phyloP scores from a whole-genome alignment of 2,888 invertebrate species.

The Macrosiphum euphorbiae region DNA sequence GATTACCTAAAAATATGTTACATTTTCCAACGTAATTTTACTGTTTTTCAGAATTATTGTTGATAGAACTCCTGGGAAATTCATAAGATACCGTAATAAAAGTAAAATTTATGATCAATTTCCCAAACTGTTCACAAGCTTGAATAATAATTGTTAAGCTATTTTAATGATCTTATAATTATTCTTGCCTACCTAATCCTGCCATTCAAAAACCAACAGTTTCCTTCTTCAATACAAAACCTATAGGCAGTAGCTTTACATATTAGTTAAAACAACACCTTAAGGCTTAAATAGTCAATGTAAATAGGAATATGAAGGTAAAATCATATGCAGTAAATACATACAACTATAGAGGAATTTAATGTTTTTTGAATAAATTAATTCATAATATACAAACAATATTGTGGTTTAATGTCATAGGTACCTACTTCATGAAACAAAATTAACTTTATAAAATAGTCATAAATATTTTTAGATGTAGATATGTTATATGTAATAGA shows the following conservation, averaged over 20 bases:
- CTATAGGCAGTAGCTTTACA: background rate
- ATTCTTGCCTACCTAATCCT: background rate
- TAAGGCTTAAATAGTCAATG: background rate
- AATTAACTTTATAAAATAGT: background rate
- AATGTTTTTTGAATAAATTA: background rate
- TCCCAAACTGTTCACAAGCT: background rate
- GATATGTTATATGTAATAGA: background rate
- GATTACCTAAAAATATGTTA: slow-evolving; percentile 3
- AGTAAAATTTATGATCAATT: background rate
- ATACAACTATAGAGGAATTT: background rate
- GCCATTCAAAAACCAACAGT: background rate
- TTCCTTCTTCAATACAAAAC: background rate
- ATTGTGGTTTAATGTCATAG: background rate
- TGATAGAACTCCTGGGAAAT: background rate
- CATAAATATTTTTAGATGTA: background rate
- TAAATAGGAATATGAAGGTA: background rate
- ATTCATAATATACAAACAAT: background rate
- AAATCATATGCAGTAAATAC: background rate
- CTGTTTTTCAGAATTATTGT: background rate
- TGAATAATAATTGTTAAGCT: background rate
- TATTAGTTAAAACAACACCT: background rate
- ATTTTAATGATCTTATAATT: background rate
- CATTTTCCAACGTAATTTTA: background rate
- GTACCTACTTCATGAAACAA: background rate
- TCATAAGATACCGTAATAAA: background rate